Base-by-base conservation (phyloP, 2,888 invertebrate species). In the Argynnis bischoffii region DNA sequence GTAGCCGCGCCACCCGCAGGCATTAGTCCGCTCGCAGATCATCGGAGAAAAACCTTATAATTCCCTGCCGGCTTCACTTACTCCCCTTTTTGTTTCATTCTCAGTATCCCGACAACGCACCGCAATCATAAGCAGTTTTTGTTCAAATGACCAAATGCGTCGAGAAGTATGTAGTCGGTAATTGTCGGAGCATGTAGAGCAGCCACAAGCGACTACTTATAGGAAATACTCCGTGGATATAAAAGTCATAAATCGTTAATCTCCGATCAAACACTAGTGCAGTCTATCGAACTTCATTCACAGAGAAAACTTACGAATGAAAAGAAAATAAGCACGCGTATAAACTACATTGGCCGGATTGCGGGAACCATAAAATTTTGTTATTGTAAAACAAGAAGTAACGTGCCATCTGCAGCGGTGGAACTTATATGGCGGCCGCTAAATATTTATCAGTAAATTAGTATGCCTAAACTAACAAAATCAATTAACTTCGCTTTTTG, bases 401-500 rank as follows among this genome's bases (percentile, higher is more conserved):
- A 81, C 79, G 78, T 79, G 79, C 81, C 87, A 85, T 88, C 83
- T 83, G 84, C 83, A 83, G 75, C 79, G 77, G 81, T 81, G 81
- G 81, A 87, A 81, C 86, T 83, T 85, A 87, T 86, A 87, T 79
- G 83, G 82, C 72, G 72, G 74, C 79, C 81, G 80, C 82, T 89
- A 80, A 87, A 89, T 89, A 90, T 89, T 89, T 85, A 90, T 87
- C 83, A 87, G 82, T 78, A 83, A 89, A 90, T 89, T 89, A 88
- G 88, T 89, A 89, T 88, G 86, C 83, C 83, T 84, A 89, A 89
- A 85, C 85, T 85, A 88, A 87, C 84, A 80, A 89, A 90, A 88
- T 88, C 89, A 89, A 89, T 90, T 89, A 88, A 85, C 78, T 82
- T 73, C 76, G 78, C 81, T 87, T 85, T 89, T 88, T 82, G 77